Base-by-base conservation (phyloP, 1,140 invertebrate genomes). In the Cydia splendana region DNA sequence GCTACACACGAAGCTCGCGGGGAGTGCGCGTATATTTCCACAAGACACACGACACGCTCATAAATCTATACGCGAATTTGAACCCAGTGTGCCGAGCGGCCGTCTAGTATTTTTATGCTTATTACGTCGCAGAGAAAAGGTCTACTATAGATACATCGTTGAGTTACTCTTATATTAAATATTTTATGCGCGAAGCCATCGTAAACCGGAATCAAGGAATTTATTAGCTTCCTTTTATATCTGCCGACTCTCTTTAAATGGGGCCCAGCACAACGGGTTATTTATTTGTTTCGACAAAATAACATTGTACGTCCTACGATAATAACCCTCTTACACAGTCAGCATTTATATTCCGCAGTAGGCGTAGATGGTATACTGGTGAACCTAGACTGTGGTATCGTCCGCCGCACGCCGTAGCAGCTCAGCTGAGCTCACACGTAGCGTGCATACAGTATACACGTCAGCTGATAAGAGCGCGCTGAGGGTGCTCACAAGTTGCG, bases 21-120 rank as follows among this genome's bases (percentile, higher is more conserved):
- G 65, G 38, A 77, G 77, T 79, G 53, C 81, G 77, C 77, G 78
- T 82, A 84, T 82, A 86, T 87, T 83, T 86, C 81, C 79, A 65
- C 69, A 80, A 81, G 84, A 85, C 81, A 82, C 81, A 85, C 82
- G 83, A 88, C 80, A 79, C 73, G 67, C 78, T 82, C 86, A 84
- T 88, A 87, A 88, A 88, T 89, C 86, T 84, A 85, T 85, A 84
- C 83, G 81, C 80, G 81, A 82, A 81, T 86, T 82, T 83, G 80
- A 81, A 84, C 77, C 74, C 30, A 30, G 48, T 71, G 75, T 53
- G 75, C 65, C 57, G 57, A 15, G 77, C 73, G 48, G 45, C 69
- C 79, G 75, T 30, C 62, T 76, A 82, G 80, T 80, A 81, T 80
- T 84, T 84, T 82, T 80, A 82, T 77, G 67, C 67, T 81, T 80